These are phyloP conservation scores for Helicoverpa zea DNA, from an alignment of 1,140 invertebrate species.

Conservation along the genomic window DNA sequence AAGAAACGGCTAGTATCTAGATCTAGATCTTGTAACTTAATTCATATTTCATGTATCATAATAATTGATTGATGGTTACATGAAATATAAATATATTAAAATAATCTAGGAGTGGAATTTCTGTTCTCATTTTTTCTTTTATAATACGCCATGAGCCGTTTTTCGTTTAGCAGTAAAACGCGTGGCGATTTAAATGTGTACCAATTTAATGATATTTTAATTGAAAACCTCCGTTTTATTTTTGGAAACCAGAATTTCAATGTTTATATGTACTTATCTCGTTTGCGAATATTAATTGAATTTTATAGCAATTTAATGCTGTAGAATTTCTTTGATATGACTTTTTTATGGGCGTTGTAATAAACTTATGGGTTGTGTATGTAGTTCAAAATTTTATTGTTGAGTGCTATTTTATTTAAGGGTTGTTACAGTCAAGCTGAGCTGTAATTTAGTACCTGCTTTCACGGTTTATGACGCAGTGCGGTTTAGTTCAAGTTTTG, in stretches of 20 bases:
- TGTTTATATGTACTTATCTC: background rate
- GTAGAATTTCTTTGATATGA: background rate
- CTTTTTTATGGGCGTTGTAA: background rate
- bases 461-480: too few species aligned
- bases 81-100: too few species aligned
- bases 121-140: background rate
- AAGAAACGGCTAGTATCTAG: too few species aligned
- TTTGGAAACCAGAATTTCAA: constrained; percentile 16
- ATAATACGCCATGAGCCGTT: constrained; percentile 7
- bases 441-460: too few species aligned
- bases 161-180: constrained; percentile 9
- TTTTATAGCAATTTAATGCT: background rate
- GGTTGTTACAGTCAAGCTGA: too few species aligned
- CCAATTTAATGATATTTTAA: constrained; percentile 24
- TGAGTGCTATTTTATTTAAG: too few species aligned
- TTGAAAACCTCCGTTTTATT: constrained; percentile 26
- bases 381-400: too few species aligned
- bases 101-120: background rate
- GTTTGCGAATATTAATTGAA: constrained; percentile 9
- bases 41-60: too few species aligned
- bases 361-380: background rate
- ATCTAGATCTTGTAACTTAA: too few species aligned
- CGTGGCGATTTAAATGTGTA: constrained; percentile 27
- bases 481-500: too few species aligned
- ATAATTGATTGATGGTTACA: too few species aligned